Evolutionary conservation across 2,888 invertebrate genomes (phyloP).

Genomic region (Lithophane semibrunnea): DNA sequence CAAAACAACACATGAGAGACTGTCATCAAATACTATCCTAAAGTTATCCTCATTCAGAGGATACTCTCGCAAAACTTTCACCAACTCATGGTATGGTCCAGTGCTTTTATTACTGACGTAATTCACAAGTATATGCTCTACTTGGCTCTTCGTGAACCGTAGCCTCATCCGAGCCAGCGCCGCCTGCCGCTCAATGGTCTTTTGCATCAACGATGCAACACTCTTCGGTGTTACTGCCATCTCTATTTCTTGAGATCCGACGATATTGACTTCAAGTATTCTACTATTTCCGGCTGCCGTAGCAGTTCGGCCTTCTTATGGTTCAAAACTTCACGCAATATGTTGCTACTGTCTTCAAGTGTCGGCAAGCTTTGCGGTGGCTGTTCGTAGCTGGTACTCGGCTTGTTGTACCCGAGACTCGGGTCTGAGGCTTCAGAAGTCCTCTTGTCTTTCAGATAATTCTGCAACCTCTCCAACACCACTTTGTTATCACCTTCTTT

Average conservation of each 20-base stretch:
- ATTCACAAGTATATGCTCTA: constrained; percentile 84
- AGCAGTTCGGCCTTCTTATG: constrained; percentile 87
- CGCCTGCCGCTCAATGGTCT: constrained; percentile 83
- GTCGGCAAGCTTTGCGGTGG: constrained; percentile 71
- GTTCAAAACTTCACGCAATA: constrained; percentile 86
- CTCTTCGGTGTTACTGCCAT: constrained; percentile 86
- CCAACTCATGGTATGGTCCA: constrained; percentile 85
- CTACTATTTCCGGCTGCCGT: constrained; percentile 86
- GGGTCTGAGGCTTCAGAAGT: constrained; percentile 80
- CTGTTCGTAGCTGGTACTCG: constrained; percentile 84
- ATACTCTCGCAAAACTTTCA: constrained; percentile 85
- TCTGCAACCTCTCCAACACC: constrained; percentile 87
- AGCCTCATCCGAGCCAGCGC: constrained; percentile 83
- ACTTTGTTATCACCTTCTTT: constrained; percentile 88
- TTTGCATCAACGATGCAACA: constrained; percentile 85
- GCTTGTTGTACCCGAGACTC: constrained; percentile 78
- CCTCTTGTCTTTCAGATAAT: constrained; percentile 87
- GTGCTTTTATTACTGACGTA: constrained; percentile 80
- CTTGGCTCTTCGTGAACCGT: constrained; percentile 84
- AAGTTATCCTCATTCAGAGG: constrained; percentile 85
- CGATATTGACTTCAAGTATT: constrained; percentile 83
- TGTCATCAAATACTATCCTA: constrained; percentile 83
- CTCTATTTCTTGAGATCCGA: constrained; percentile 83
- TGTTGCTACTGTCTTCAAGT: constrained; percentile 83
- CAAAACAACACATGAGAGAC: constrained; percentile 82